A percentile compares a stretch with the other conserved stretches of the same genome.
Conservation (phyloP, 2,888 invertebrate species). For the Mythimna pallens region DNA sequence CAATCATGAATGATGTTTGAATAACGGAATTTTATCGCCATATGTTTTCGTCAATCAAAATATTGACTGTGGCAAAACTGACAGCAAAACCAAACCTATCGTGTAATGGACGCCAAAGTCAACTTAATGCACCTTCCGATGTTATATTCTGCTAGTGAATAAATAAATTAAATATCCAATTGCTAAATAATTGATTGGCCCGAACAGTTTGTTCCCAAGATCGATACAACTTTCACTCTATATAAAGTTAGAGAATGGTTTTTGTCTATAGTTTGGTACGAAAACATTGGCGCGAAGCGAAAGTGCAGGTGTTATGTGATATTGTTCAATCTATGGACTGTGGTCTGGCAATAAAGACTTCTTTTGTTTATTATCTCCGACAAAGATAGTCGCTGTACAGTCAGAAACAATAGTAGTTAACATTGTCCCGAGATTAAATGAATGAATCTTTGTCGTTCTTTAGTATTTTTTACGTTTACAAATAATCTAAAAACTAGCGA, state of each 20-base stretch:
- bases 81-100: no score
- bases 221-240: constrained; percentile 45
- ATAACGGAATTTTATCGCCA: no score
- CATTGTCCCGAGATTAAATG: neutral
- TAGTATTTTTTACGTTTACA: no score
- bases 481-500: no score
- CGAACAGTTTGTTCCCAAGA: constrained; percentile 18
- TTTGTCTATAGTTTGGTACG: constrained; percentile 20
- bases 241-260: constrained; percentile 15
- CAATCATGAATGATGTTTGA: no score
- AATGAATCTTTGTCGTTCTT: neutral
- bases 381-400: neutral
- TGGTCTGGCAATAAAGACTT: constrained; percentile 5
- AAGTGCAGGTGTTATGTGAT: constrained; percentile 34
- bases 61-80: no score
- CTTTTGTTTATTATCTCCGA: neutral
- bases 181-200: constrained; percentile 13
- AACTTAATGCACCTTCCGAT: neutral
- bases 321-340: constrained; percentile 16
- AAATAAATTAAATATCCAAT: constrained; percentile 1
- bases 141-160: neutral
- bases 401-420: neutral
- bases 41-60: no score
- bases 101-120: no score
- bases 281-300: constrained; percentile 22